These are phyloP conservation scores for Caranx ignobilis DNA, from an alignment of 2,113 vertebrate species.

Conservation along the genomic window DNA sequence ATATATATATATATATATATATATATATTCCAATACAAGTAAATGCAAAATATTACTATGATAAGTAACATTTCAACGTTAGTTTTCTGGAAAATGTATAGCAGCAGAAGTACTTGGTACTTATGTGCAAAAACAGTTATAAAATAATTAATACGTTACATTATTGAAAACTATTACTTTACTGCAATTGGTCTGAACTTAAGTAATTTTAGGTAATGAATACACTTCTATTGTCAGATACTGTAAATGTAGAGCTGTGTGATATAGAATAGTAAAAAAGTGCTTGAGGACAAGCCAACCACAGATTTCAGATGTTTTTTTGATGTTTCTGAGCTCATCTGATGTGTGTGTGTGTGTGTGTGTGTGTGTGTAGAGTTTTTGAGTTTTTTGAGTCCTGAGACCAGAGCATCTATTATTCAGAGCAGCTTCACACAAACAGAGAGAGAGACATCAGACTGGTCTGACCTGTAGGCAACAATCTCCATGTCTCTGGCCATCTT, in stretches of 20 bases:
- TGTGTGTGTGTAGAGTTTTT: too few relatives aligned
- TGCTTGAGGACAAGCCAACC: not conserved
- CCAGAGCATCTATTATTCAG: not conserved
- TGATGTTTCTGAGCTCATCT: not conserved
- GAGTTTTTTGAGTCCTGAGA: too few relatives aligned
- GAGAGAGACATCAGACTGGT: not conserved
- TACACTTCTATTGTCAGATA: not conserved
- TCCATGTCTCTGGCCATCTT: constrained; percentile 86
- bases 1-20: too few relatives aligned
- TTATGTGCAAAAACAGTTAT: not conserved
- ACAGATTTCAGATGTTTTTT: too few relatives aligned
- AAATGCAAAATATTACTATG: too few relatives aligned
- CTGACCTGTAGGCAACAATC: constrained; percentile 83
- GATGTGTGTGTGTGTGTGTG: too few relatives aligned
- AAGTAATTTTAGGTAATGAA: too few relatives aligned
- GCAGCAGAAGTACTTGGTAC: not conserved
- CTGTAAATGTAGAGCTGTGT: not conserved
- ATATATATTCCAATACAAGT: too few relatives aligned
- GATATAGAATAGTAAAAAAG: not conserved
- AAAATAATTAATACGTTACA: not conserved
- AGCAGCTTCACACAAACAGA: not conserved
- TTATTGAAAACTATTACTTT: too few relatives aligned
- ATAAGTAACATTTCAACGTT: too few relatives aligned
- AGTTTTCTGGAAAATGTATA: not conserved
- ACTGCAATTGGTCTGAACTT: too few relatives aligned